Conservation (phyloP, 1,140 invertebrate genomes). For the Procambarus clarkii region DNA sequence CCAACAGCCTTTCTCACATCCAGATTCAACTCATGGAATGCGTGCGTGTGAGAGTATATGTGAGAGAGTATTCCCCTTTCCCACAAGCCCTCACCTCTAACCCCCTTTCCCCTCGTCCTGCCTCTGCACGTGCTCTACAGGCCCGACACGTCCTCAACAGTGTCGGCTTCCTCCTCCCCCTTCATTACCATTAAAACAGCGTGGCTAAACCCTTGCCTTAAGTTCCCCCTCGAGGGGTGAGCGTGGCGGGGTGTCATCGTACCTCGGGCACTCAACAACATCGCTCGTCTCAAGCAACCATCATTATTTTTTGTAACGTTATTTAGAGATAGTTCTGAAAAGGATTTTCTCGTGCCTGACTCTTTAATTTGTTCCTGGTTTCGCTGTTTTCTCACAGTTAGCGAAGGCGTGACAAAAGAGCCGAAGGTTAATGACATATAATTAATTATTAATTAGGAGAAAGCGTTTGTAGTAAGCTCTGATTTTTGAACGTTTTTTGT, state of each 20-base stretch:
- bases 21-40: no score
- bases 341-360: no score
- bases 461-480: background rate
- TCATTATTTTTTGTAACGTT: no score
- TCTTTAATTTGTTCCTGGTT: background rate
- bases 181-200: background rate
- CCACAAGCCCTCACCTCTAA: background rate
- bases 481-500: background rate
- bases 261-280: no score
- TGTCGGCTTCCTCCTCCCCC: background rate
- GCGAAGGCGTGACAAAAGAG: background rate
- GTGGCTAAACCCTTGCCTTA: background rate
- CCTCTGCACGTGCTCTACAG: background rate
- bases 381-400: background rate
- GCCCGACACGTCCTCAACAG: background rate
- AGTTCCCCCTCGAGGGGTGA: no score
- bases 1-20: no score
- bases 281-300: no score
- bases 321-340: no score
- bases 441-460: background rate
- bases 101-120: background rate
- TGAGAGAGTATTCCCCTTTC: no score
- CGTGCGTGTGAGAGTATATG: no score
- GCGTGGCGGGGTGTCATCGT: no score
- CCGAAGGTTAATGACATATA: background rate